These are phyloP conservation scores for Selene dorsalis DNA, from an alignment of 2,797 vertebrate genomes.

Conservation along the genomic window DNA sequence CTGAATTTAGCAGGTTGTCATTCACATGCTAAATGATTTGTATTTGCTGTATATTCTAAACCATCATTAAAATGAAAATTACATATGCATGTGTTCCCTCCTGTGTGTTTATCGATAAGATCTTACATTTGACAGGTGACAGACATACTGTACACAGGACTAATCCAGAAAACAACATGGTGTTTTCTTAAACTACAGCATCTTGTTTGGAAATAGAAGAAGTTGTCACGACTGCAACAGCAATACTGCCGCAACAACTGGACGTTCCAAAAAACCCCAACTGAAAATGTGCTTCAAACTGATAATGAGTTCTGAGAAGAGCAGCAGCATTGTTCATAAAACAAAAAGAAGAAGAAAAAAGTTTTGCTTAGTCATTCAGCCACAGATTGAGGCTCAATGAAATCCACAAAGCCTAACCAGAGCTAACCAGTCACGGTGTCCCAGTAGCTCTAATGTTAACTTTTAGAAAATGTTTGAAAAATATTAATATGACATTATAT, in stretches of 20 bases:
- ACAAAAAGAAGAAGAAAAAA: neutral
- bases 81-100: neutral
- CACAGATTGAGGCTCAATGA: neutral
- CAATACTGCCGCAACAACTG: neutral
- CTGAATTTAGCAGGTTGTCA: neutral
- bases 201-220: conserved; percentile 16
- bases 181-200: neutral
- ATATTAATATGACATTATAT: too few relatives aligned
- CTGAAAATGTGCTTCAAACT: neutral
- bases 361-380: neutral
- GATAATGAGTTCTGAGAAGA: neutral
- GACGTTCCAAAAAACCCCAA: neutral
- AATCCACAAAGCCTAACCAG: neutral
- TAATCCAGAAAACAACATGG: neutral
- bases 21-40: neutral
- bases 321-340: neutral
- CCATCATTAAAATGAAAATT: conserved; percentile 32
- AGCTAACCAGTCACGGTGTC: neutral
- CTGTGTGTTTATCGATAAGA: conserved; percentile 8
- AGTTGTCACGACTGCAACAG: conserved; percentile 12
- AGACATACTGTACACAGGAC: neutral
- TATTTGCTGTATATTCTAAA: neutral
- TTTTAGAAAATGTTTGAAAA: too few relatives aligned
- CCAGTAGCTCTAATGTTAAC: neutral
- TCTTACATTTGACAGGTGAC: neutral